phyloP scores from a whole-genome alignment of 1,140 invertebrate genomes.

The Aphaenogaster rudis region DNA sequence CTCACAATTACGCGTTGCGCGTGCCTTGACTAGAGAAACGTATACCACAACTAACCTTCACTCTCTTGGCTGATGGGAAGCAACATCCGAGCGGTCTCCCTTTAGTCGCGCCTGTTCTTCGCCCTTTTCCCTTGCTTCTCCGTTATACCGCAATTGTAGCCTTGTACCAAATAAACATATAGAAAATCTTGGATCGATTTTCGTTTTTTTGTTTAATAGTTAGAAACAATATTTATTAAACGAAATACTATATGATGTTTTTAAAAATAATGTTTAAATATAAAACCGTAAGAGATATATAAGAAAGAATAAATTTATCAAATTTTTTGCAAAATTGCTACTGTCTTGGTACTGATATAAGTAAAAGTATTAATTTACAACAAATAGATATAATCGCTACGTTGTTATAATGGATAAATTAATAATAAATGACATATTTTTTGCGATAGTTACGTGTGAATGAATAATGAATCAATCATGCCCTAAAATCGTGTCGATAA shows the following conservation, averaged over 20 bases:
- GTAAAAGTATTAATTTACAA: slow-evolving; percentile 4
- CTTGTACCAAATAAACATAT: background rate
- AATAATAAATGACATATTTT: background rate
- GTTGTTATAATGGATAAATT: slow-evolving; percentile 1
- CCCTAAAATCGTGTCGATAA: background rate
- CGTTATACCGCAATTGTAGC: slow-evolving; percentile 31
- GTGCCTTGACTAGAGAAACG: slow-evolving; percentile 85
- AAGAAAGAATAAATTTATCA: background rate
- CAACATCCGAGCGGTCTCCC: slow-evolving; percentile 64
- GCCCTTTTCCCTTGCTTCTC: slow-evolving; percentile 6
- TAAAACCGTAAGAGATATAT: background rate
- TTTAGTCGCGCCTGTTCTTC: slow-evolving; percentile 38
- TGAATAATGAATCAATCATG: background rate
- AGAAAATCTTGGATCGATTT: background rate
- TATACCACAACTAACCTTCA: slow-evolving; percentile 79
- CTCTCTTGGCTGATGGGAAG: slow-evolving; percentile 62
- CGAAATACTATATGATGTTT: background rate
- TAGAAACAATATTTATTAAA: slow-evolving; percentile 1
- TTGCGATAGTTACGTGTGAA: background rate
- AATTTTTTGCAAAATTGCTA: background rate
- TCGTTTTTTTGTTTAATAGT: background rate
- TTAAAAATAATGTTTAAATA: slow-evolving; percentile 4
- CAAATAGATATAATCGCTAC: background rate
- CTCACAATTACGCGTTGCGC: slow-evolving; percentile 85
- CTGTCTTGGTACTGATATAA: background rate